phyloP scores from a whole-genome alignment of 2,888 invertebrate species.

The Drosophila melanosoma region DNA sequence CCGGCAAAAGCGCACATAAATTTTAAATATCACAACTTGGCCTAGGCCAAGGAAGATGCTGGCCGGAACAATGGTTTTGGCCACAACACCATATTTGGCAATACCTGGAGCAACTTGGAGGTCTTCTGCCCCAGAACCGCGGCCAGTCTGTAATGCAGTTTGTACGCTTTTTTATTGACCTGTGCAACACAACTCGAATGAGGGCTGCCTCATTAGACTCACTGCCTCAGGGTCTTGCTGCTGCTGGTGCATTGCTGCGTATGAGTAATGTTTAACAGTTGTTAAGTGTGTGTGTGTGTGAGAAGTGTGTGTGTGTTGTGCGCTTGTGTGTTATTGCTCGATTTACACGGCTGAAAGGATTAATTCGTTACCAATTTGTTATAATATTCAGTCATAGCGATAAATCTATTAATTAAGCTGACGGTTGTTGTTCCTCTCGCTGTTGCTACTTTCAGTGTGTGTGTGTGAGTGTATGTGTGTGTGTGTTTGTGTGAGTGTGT shows the following conservation, averaged over 20 bases:
- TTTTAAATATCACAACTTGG: slow-evolving; percentile 69
- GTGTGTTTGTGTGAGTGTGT: slow-evolving; percentile 15
- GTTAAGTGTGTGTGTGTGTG: neutral
- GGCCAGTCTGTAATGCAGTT: slow-evolving; percentile 68
- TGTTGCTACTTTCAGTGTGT: slow-evolving; percentile 3
- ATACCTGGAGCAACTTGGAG: slow-evolving; percentile 31
- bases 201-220: slow-evolving; percentile 39
- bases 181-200: slow-evolving; percentile 23
- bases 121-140: slow-evolving; percentile 11
- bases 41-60: slow-evolving; percentile 55
- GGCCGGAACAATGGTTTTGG: slow-evolving; percentile 54
- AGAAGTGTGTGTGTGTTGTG: neutral
- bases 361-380: slow-evolving; percentile 84
- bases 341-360: slow-evolving; percentile 83
- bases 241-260: slow-evolving; percentile 59
- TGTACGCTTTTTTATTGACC: slow-evolving; percentile 81
- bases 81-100: slow-evolving; percentile 65
- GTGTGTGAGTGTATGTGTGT: slow-evolving; percentile 5
- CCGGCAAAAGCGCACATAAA: slow-evolving; percentile 68
- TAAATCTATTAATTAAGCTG: slow-evolving; percentile 84
- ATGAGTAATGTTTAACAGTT: slow-evolving; percentile 64
- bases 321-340: slow-evolving; percentile 32
- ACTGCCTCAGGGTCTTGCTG: slow-evolving; percentile 10
- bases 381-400: slow-evolving; percentile 81
- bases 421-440: slow-evolving; percentile 64